Percentiles rank a stretch among this genome's conserved stretches.
phyloP scores from a whole-genome alignment of 1,140 invertebrate genomes.

The Laupala kohalensis region DNA sequence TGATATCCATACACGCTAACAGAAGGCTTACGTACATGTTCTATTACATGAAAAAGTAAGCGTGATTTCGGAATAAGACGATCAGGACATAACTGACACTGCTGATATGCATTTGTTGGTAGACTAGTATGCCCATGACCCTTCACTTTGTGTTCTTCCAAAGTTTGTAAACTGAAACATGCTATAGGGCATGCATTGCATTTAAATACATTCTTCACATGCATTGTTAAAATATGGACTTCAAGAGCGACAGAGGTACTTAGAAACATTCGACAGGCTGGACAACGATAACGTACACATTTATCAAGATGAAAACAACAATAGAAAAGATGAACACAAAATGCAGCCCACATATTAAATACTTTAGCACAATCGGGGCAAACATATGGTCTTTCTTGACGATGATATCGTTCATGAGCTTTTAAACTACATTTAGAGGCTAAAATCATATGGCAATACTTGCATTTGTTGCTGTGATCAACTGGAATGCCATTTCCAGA shows the following conservation, averaged over 20 bases:
- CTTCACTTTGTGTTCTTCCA: conserved; percentile 9
- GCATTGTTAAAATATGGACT: conserved; percentile 5
- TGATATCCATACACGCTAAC: conserved; percentile 4
- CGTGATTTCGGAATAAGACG: conserved; percentile 7
- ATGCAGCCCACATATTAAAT: background rate
- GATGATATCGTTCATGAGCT: background rate
- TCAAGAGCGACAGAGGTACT: background rate
- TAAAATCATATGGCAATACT: background rate
- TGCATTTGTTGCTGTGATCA: background rate
- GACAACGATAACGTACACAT: background rate
- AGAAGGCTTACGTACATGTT: background rate
- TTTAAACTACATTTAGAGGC: background rate
- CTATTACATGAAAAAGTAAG: conserved; percentile 6
- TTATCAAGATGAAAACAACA: conserved; percentile 1
- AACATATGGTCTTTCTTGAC: background rate
- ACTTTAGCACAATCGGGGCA: background rate
- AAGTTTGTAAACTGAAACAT: conserved; percentile 1
- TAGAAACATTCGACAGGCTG: background rate
- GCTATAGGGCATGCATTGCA: conserved; percentile 9
- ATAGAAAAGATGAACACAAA: background rate
- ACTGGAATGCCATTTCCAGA: background rate
- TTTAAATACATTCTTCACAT: conserved; percentile 11
- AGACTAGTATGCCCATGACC: background rate
- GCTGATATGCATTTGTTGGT: conserved; percentile 3
- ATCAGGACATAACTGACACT: conserved; percentile 11